Evolutionary conservation across 2,113 vertebrate genomes (phyloP).

Genomic region (Oncorhynchus keta): DNA sequence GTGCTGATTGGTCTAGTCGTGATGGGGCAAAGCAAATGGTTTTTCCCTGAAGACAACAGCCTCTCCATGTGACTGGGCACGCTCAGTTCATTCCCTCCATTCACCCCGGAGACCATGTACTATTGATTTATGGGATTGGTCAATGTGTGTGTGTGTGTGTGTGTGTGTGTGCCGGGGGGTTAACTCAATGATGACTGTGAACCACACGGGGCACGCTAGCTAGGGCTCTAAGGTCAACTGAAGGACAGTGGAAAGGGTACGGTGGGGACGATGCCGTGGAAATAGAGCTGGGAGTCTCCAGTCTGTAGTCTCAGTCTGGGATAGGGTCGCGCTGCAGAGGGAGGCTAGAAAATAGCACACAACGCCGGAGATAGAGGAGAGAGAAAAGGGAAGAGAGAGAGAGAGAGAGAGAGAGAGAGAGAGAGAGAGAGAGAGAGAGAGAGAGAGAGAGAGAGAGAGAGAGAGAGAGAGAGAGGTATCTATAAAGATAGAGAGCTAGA

Average conservation of each 20-base stretch:
- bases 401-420: slow-evolving; percentile 6
- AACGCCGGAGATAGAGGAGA: slow-evolving; percentile 29
- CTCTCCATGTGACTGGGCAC: slow-evolving; percentile 70
- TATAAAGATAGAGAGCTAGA: not conserved
- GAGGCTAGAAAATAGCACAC: slow-evolving; percentile 58
- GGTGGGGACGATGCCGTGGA: slow-evolving; percentile 56
- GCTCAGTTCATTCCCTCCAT: slow-evolving; percentile 84
- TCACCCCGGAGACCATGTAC: slow-evolving; percentile 68
- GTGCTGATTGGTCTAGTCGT: slow-evolving; percentile 8
- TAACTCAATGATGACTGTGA: slow-evolving; percentile 24
- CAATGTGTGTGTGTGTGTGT: no score
- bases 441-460: slow-evolving; percentile 32
- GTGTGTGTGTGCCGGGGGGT: not conserved
- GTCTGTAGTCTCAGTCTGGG: slow-evolving; percentile 28
- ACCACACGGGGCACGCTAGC: slow-evolving; percentile 69
- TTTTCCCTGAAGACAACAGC: slow-evolving; percentile 63
- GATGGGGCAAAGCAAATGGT: slow-evolving; percentile 49
- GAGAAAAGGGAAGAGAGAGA: not conserved
- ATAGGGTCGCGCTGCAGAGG: slow-evolving; percentile 54
- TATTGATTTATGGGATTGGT: slow-evolving; percentile 83
- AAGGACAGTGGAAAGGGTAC: slow-evolving; percentile 73
- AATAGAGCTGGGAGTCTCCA: slow-evolving; percentile 77
- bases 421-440: not conserved
- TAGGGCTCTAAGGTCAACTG: slow-evolving; percentile 86
- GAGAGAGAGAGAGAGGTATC: not conserved